Conservation (phyloP, 2,113 vertebrate species). For the Mesocricetus auratus region DNA sequence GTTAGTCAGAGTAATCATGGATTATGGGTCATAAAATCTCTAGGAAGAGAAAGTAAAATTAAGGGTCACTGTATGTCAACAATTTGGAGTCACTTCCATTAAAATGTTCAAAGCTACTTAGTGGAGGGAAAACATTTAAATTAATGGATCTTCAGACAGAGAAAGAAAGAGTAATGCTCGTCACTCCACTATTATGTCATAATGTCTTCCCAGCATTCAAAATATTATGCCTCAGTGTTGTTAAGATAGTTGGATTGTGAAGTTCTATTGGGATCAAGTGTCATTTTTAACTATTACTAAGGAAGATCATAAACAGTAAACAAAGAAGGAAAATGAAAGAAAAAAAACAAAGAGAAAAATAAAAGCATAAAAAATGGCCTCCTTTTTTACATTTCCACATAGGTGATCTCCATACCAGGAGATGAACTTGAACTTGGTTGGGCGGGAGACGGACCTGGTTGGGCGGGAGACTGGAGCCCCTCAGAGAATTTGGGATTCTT, state of each 20-base stretch:
- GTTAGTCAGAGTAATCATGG: background rate
- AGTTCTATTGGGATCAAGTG: background rate
- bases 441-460: constrained; percentile 92
- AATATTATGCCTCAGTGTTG: background rate
- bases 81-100: constrained; percentile 8
- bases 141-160: background rate
- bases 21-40: background rate
- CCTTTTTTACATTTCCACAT: constrained; percentile 90
- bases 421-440: constrained; percentile 90
- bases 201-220: background rate
- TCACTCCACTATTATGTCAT: background rate
- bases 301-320: constrained; percentile 10
- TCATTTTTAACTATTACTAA: constrained; percentile 13
- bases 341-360: constrained; percentile 57
- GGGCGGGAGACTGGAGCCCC: constrained; percentile 92
- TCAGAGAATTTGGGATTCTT: constrained; percentile 91
- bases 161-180: background rate
- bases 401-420: constrained; percentile 91
- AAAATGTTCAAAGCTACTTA: background rate
- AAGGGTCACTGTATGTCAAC: background rate
- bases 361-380: constrained; percentile 86
- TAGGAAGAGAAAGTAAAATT: constrained; percentile 31
- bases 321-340: background rate
- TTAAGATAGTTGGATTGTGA: background rate
- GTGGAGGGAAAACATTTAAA: constrained; percentile 28